These are phyloP conservation scores for Tridacna crocea DNA, from an alignment of 2,888 invertebrate species.

Conservation along the genomic window DNA sequence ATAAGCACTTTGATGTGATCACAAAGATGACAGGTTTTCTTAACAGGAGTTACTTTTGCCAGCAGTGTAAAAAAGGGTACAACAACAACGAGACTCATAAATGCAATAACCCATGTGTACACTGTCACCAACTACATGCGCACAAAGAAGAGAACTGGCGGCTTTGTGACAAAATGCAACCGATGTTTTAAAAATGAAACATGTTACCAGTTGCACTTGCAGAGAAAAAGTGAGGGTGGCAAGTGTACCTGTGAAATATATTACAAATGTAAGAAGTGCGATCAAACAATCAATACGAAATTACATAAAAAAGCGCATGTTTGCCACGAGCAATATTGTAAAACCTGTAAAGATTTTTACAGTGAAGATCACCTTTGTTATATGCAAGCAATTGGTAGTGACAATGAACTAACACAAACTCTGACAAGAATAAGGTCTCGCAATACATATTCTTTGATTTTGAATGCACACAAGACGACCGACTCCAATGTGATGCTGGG, in stretches of 20 bases:
- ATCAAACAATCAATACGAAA: conserved; percentile 30
- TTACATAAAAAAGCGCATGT: conserved; percentile 23
- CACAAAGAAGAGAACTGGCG: conserved; percentile 28
- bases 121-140: conserved; percentile 27
- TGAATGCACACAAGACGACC: conserved; percentile 45
- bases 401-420: neutral
- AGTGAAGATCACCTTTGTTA: conserved; percentile 45
- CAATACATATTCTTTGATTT: conserved; percentile 52
- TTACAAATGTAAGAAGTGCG: conserved; percentile 40
- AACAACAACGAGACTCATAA: conserved; percentile 32
- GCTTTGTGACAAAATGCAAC: conserved; percentile 32
- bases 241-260: conserved; percentile 34
- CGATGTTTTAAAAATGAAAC: conserved; percentile 24
- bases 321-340: conserved; percentile 42
- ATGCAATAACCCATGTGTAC: conserved; percentile 40
- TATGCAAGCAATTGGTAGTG: conserved; percentile 35
- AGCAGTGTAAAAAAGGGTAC: conserved; percentile 36
- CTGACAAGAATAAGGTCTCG: neutral
- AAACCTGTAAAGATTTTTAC: conserved; percentile 41
- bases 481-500: conserved; percentile 26
- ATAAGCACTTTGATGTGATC: conserved; percentile 55
- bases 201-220: conserved; percentile 32
- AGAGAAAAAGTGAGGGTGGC: conserved; percentile 3
- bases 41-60: conserved; percentile 45
- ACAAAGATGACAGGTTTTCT: conserved; percentile 54